Evolutionary conservation across 2,113 vertebrate species (phyloP).

Genomic region (Bucco capensis): DNA sequence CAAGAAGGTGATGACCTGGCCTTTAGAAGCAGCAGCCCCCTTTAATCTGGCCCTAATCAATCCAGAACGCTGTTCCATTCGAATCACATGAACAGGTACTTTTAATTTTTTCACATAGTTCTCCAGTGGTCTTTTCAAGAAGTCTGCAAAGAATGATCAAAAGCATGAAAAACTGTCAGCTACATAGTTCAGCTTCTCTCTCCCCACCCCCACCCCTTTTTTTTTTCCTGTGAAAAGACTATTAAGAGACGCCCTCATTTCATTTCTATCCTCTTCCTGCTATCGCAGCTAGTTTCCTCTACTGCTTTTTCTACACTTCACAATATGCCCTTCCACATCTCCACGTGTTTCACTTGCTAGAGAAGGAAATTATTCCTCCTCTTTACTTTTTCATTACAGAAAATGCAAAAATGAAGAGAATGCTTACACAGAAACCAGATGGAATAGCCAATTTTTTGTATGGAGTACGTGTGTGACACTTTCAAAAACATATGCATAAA

Average conservation of each 20-base stretch:
- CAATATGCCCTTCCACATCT: not conserved
- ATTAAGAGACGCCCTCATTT: not conserved
- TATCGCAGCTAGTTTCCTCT: not conserved
- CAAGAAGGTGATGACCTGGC: slow-evolving; percentile 97
- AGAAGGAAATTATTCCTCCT: not conserved
- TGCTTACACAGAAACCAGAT: not conserved
- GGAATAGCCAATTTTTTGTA: not conserved
- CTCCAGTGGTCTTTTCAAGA: slow-evolving; percentile 92
- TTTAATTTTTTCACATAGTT: slow-evolving; percentile 90
- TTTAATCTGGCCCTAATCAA: slow-evolving; percentile 94
- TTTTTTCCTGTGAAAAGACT: not conserved
- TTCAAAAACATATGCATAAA: not conserved
- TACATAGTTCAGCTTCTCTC: not conserved
- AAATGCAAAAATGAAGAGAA: not conserved
- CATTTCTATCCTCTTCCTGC: not conserved
- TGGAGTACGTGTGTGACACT: not conserved
- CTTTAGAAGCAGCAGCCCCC: slow-evolving; percentile 92
- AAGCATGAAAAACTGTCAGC: not conserved
- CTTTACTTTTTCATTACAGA: not conserved
- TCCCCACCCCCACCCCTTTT: not conserved
- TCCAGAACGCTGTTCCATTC: slow-evolving; percentile 98
- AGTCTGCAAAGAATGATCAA: slow-evolving; percentile 78
- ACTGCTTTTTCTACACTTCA: not conserved
- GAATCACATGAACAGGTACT: slow-evolving; percentile 90
- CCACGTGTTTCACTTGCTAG: not conserved